Percentiles rank a stretch among this genome's conserved stretches.
Evolutionary conservation across 2,888 invertebrate genomes (phyloP).

Genomic region (Athrips mouffetella): DNA sequence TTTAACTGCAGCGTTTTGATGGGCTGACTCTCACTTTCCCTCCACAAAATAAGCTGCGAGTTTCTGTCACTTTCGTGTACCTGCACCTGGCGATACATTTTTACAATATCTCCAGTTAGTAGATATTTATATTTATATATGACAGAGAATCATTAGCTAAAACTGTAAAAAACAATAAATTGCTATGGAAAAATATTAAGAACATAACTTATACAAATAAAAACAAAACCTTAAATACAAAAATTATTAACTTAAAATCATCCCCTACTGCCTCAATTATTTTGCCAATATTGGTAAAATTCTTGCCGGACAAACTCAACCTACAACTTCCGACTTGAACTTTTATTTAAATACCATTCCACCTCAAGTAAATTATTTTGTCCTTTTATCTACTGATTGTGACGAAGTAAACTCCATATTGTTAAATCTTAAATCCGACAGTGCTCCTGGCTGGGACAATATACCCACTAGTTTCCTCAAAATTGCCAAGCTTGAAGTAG

Average conservation of each 20-base stretch:
- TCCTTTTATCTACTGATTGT: not conserved
- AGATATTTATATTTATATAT: too few species aligned
- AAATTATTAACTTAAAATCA: conserved; percentile 2
- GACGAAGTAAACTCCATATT: not conserved
- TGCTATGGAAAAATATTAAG: not conserved
- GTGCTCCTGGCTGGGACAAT: conserved; percentile 13
- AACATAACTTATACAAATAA: conserved; percentile 2
- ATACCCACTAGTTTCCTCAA: conserved; percentile 12
- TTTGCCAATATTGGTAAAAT: conserved; percentile 5
- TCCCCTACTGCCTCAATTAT: not conserved
- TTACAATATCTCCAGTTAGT: too few species aligned
- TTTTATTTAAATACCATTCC: not conserved
- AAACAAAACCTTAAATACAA: not conserved
- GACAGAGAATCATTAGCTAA: too few species aligned
- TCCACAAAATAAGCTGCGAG: too few species aligned
- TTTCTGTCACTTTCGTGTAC: too few species aligned
- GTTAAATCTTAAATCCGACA: conserved; percentile 1
- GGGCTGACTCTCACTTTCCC: too few species aligned
- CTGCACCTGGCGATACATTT: too few species aligned
- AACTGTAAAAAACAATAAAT: too few species aligned
- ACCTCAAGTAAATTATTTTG: not conserved
- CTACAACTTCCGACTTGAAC: not conserved
- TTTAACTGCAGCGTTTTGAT: too few species aligned
- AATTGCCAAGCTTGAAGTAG: not conserved
- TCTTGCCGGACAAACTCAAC: not conserved